A percentile compares a stretch with the other conserved stretches of the same genome.
Evolutionary conservation across 2,797 vertebrate species (phyloP).

Genomic region (Chiroxiphia lanceolata): DNA sequence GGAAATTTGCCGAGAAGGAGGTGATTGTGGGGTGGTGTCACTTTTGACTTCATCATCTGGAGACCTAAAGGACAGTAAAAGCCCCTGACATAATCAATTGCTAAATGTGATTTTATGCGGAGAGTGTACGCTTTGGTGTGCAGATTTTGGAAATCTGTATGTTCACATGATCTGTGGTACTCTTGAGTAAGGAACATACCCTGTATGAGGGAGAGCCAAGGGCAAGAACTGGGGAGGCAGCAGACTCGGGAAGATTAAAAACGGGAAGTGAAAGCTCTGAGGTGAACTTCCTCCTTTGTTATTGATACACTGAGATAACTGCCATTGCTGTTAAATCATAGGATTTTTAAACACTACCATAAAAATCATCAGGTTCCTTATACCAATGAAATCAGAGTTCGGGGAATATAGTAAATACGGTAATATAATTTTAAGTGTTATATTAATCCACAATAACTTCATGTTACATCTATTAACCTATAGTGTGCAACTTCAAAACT

Average conservation of each 20-base stretch:
- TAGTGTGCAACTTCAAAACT: not conserved
- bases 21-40: not conserved
- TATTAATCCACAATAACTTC: not conserved
- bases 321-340: not conserved
- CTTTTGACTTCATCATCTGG: not conserved
- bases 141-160: not conserved
- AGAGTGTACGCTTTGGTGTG: not conserved
- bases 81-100: rapidly evolving
- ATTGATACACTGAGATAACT: rapidly evolving
- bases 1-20: not conserved
- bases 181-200: not conserved
- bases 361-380: not conserved
- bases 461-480: not conserved
- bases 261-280: not conserved
- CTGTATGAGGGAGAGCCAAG: not conserved
- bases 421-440: not conserved
- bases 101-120: not conserved
- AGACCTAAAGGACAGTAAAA: not conserved
- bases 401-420: not conserved
- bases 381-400: not conserved
- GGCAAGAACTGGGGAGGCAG: not conserved
- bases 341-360: not conserved
- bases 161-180: not conserved
- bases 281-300: not conserved
- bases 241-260: not conserved